These are phyloP conservation scores for Aurelia sp. DNA, from an alignment of 30 jellyfish, hydroid and myxozoan genomes.

Conservation along the genomic window DNA sequence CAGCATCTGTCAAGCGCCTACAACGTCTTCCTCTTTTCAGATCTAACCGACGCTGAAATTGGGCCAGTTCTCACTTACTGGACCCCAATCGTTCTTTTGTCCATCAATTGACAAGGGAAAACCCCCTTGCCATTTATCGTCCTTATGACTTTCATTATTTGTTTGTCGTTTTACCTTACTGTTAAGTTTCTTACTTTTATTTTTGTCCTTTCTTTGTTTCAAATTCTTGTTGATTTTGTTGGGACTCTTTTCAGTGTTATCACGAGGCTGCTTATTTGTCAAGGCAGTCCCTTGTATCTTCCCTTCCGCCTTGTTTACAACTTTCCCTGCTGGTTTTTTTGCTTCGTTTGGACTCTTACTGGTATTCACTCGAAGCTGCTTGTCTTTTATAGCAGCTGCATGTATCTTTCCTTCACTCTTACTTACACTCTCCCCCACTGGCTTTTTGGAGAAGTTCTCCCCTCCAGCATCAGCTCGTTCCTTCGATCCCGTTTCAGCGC, in stretches of 20 bases:
- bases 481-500: background rate
- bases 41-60: slow-evolving; percentile 48
- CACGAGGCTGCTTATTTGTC: background rate
- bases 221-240: background rate
- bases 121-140: background rate
- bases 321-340: background rate
- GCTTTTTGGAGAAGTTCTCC: no score
- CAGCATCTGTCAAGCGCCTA: no score
- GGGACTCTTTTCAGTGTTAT: background rate
- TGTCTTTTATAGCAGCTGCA: background rate
- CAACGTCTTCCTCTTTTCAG: background rate
- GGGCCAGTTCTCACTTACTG: slow-evolving; percentile 86
- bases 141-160: background rate
- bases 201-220: background rate
- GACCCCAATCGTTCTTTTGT: slow-evolving; percentile 73
- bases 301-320: background rate
- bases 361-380: background rate
- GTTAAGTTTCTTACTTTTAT: background rate
- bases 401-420: background rate
- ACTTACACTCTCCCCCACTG: no score
- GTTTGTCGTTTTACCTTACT: slow-evolving; percentile 11
- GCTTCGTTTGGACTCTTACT: background rate
- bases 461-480: background rate
- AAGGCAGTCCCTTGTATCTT: background rate
- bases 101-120: slow-evolving; percentile 64